A percentile compares a stretch with the other conserved stretches of the same genome.
Conservation (phyloP, 2,888 invertebrate genomes). For the Cylindroiulus punctatus region DNA sequence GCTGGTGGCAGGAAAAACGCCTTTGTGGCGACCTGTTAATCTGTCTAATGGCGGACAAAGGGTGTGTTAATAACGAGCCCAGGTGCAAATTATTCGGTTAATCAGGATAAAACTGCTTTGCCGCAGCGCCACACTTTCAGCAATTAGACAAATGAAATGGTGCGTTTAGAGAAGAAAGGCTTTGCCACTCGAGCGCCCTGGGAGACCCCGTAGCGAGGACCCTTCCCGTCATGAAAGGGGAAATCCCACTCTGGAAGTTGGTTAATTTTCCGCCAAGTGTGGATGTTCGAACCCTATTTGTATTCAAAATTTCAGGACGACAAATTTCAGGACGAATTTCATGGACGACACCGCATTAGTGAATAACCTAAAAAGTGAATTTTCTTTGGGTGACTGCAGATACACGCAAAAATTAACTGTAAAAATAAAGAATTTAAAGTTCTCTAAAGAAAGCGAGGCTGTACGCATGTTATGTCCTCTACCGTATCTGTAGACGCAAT, state of each 20-base stretch:
- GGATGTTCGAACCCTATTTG: no score
- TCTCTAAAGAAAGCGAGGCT: no score
- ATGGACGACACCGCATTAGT: no score
- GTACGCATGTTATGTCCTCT: no score
- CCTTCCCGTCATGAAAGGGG: background rate
- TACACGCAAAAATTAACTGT: no score
- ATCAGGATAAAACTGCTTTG: constrained; percentile 27
- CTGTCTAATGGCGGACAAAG: constrained; percentile 37
- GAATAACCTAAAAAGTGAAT: no score
- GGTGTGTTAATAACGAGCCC: constrained; percentile 35
- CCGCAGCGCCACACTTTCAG: background rate
- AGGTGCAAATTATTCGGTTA: constrained; percentile 49
- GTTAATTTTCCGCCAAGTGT: no score
- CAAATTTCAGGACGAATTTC: no score
- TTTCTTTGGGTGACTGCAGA: no score
- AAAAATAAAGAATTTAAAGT: no score
- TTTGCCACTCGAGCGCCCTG: background rate
- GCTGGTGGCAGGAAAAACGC: constrained; percentile 32
- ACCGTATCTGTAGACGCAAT: no score
- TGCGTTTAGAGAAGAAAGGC: constrained; percentile 15
- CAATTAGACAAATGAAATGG: constrained; percentile 49
- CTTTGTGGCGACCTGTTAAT: constrained; percentile 26
- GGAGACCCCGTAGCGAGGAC: background rate
- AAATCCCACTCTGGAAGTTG: background rate
- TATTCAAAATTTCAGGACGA: no score